These are phyloP conservation scores for Notodonta dromedarius DNA, from an alignment of 2,888 invertebrate genomes.

Conservation along the genomic window DNA sequence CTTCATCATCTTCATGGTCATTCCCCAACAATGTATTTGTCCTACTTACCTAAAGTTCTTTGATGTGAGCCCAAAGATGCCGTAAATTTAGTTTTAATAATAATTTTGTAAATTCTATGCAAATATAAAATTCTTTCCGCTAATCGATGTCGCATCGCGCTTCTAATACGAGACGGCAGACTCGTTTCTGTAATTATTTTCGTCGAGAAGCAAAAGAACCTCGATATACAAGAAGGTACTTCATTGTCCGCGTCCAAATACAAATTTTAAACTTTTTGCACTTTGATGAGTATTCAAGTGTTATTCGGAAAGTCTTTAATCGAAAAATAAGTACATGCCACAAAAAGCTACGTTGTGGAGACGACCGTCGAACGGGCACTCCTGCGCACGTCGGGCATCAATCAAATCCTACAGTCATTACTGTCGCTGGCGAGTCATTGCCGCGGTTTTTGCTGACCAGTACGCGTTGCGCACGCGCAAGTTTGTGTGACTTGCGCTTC, in stretches of 20 bases:
- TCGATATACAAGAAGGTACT: neutral
- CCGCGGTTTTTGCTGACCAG: slow-evolving; percentile 27
- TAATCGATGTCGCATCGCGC: too few species aligned
- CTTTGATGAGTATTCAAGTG: neutral
- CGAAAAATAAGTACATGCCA: slow-evolving; percentile 8
- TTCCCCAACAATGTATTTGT: too few species aligned
- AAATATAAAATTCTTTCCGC: too few species aligned
- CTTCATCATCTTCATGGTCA: too few species aligned
- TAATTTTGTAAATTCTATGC: too few species aligned
- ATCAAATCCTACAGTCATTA: slow-evolving; percentile 33
- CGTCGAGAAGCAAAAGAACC: neutral
- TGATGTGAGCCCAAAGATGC: too few species aligned
- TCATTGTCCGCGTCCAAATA: neutral
- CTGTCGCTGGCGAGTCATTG: slow-evolving; percentile 10
- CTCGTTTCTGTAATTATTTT: neutral
- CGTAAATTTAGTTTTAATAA: too few species aligned
- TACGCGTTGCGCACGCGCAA: slow-evolving; percentile 23
- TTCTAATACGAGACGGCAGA: neutral
- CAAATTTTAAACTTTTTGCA: neutral
- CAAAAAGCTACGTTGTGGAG: slow-evolving; percentile 13
- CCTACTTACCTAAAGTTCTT: too few species aligned
- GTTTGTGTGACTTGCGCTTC: slow-evolving; percentile 16
- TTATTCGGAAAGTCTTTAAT: slow-evolving; percentile 11
- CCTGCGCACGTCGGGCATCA: slow-evolving; percentile 21
- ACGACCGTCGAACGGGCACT: neutral